These are phyloP conservation scores for Glareola pratincola DNA, from an alignment of 2,113 vertebrate species.

Conservation along the genomic window DNA sequence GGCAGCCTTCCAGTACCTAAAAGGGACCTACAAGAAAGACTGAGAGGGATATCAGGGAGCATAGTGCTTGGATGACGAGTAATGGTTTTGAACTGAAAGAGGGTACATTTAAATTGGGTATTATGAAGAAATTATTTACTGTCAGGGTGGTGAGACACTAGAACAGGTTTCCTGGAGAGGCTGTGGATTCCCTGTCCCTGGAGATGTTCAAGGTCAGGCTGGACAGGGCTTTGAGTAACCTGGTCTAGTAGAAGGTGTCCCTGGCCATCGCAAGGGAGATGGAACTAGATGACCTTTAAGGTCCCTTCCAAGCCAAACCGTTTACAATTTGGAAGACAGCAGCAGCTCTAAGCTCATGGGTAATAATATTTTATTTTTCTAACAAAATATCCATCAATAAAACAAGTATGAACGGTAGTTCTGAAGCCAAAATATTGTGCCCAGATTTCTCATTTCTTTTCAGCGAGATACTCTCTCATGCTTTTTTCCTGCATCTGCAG, in stretches of 20 bases:
- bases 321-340: neutral
- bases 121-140: neutral
- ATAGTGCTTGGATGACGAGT: neutral
- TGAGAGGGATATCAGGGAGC: neutral
- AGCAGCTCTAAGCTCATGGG: neutral
- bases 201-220: neutral
- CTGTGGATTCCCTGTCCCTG: no score
- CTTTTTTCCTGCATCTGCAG: neutral
- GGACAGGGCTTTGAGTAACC: neutral
- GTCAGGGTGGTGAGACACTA: neutral
- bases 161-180: neutral
- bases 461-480: neutral
- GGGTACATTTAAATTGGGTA: neutral
- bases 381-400: neutral
- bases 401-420: neutral
- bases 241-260: neutral
- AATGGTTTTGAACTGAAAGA: neutral
- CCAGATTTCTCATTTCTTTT: neutral
- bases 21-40: neutral
- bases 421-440: neutral
- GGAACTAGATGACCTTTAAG: neutral
- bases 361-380: neutral
- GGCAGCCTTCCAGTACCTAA: neutral
- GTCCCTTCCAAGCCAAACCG: neutral
- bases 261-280: neutral